Evolutionary conservation across 2,797 vertebrate species (phyloP).

Genomic region (Mus spretus): DNA sequence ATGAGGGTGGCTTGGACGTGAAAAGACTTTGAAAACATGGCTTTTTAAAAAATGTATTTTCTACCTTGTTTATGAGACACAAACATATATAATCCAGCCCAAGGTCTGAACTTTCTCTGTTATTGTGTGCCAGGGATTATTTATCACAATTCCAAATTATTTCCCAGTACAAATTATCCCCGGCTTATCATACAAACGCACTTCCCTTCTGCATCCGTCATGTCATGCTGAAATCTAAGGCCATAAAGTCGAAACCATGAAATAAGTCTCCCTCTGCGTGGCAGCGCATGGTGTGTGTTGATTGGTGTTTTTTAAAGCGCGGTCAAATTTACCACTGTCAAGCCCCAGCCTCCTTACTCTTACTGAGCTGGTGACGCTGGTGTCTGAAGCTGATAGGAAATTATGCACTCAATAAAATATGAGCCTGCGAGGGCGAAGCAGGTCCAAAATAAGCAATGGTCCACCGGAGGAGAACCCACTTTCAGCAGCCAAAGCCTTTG

Average conservation of each 20-base stretch:
- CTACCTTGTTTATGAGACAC: conserved; percentile 82
- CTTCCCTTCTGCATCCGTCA: conserved; percentile 81
- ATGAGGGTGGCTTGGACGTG: conserved; percentile 70
- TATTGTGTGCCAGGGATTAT: conserved; percentile 83
- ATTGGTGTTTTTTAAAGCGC: conserved; percentile 63
- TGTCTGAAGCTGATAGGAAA: conserved; percentile 83
- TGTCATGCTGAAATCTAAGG: conserved; percentile 77
- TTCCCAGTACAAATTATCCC: conserved; percentile 79
- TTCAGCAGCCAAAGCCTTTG: conserved; percentile 77
- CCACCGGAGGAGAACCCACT: conserved; percentile 73
- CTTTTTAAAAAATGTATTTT: conserved; percentile 80
- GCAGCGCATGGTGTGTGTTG: conserved; percentile 69
- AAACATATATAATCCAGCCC: conserved; percentile 78
- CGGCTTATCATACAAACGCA: conserved; percentile 76
- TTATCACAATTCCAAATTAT: conserved; percentile 83
- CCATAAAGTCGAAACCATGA: conserved; percentile 69
- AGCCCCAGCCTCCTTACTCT: conserved; percentile 44
- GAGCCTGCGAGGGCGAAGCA: conserved; percentile 34
- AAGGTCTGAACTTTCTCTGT: conserved; percentile 80
- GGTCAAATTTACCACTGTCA: conserved; percentile 78
- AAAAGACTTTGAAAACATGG: conserved; percentile 74
- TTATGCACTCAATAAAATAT: conserved; percentile 74
- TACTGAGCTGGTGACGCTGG: conserved; percentile 74
- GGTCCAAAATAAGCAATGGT: conserved; percentile 78
- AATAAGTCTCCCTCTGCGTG: conserved; percentile 72